Base-by-base conservation (phyloP, 2,113 vertebrate genomes). In the Leucoraja erinaceus region DNA sequence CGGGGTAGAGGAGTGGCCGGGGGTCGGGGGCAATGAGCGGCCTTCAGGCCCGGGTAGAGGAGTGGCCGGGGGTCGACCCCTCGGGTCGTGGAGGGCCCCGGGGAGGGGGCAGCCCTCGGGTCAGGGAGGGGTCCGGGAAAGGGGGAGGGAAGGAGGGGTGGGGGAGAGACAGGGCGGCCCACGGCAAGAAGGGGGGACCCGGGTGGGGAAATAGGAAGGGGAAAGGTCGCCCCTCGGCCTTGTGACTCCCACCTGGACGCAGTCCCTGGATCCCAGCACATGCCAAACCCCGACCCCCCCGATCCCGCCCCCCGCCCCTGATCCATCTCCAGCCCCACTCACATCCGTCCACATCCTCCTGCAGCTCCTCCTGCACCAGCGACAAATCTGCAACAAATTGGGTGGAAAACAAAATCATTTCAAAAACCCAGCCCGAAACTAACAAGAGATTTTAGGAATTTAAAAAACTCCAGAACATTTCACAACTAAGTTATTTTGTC, bases 311-410 rank as follows among this genome's bases (percentile, higher is more conserved):
- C 84, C 59, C 9, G 10, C 22, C 54, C 9, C 22, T 7, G 61
- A 93, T 47, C n/a, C n/a, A n/a, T n/a, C 38, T 3, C 38, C 38
- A 3, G 38, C 94, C 47, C 54, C 79, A 97, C 97, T 98, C 95
- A 98, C 97, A 97, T 96, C 96, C 96, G 95, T 97, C 97, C 93
- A 97, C 95, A 94, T 97, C 97, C 95, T 98, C 97, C 95, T 96
- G 96, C 93, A 96, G 95, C 94, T 97, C 97, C 95, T 97, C 97
- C 94, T 97, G 97, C 90, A 97, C 96, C 95, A 98, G 96, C 94
- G 97, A 97, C 93, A 98, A 95, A 97, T 98, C 97, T 98, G 94
- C 93, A 93, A 94, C 78, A 93, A 93, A 93, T 93, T 94, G 22
- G 81, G 81, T 61, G 83, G 83, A 12, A 28, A 61, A 33, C 28